Evolutionary conservation across 2,888 invertebrate genomes (phyloP).

Genomic region (Cylindroiulus punctatus): DNA sequence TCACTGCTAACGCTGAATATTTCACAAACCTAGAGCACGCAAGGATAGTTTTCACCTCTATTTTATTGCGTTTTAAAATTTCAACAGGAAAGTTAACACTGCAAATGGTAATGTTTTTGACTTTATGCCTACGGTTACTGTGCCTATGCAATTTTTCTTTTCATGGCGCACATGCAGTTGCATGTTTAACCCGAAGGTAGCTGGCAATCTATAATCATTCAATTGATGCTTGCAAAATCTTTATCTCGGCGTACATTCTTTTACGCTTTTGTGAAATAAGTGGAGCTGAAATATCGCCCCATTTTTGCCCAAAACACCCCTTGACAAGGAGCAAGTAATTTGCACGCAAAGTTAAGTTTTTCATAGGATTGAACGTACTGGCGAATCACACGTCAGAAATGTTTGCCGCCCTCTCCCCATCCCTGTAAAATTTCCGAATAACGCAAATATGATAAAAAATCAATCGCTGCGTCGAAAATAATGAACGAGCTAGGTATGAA

Average conservation of each 20-base stretch:
- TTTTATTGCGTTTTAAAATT: not conserved
- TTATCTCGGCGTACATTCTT: not conserved
- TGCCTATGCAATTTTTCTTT: not conserved
- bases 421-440: no score
- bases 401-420: no score
- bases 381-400: no score
- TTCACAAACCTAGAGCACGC: not conserved
- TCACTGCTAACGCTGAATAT: not conserved
- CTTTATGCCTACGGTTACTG: not conserved
- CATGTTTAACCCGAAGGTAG: not conserved
- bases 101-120: not conserved
- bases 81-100: not conserved
- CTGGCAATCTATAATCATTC: not conserved
- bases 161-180: not conserved
- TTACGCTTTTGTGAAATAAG: conserved; percentile 12
- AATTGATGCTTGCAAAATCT: not conserved
- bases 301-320: not conserved
- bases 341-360: not conserved
- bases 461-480: no score
- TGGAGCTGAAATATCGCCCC: conserved; percentile 28
- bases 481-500: no score
- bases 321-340: conserved; percentile 21
- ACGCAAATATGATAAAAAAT: no score
- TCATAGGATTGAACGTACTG: not conserved
- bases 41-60: not conserved